Base-by-base conservation (phyloP, 2,113 vertebrate species). In the Turdus rufiventris region DNA sequence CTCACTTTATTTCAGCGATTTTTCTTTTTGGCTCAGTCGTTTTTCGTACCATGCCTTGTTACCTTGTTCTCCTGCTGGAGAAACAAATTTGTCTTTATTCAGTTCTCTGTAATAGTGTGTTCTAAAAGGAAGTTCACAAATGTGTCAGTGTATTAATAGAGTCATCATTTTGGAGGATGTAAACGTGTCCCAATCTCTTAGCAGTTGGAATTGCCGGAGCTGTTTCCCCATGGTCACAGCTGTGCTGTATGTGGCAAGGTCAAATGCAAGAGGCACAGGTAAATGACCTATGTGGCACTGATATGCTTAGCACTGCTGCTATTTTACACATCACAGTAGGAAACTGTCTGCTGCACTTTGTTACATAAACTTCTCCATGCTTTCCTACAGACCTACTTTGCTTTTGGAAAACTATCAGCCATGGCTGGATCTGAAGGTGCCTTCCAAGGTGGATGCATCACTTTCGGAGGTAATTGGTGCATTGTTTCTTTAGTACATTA, bases 401-500 rank as follows among this genome's bases (percentile, higher is more conserved):
- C 98, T 99, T 16, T 97, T 99, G 68, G 99, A 99, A 96, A 99
- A 99, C 97, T 98, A 99, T 86, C 99, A 99, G 93, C 99, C 99
- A 0, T 99, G 99, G 99, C 84, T 99, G 96, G 98, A 99, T 93
- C 97, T 99, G 78, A 99, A 99, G 94, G 98, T 99, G 78, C 96
- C 97, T 79, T 99, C 99, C 20, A 99, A 99, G 75, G 99, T 99
- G 89, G 99, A 99, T 94, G 97, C 99, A 12, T 99, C 99, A 5
- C 93, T 99, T 4, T 98, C 99, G 3, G 99, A 99, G 99, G 99
- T 99, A 98, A 91, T 54, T 93, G 90, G 45, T 94, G 18, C 47
- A 66, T 73, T 1, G 0, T 50, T 74, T 93, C 28, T 72, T 61
- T 23, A 40, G 38, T 60, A 18, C 28, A 5, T 56, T 71, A 71